Base-by-base conservation (phyloP, 2,113 vertebrate species). In the Toxostoma redivivum region DNA sequence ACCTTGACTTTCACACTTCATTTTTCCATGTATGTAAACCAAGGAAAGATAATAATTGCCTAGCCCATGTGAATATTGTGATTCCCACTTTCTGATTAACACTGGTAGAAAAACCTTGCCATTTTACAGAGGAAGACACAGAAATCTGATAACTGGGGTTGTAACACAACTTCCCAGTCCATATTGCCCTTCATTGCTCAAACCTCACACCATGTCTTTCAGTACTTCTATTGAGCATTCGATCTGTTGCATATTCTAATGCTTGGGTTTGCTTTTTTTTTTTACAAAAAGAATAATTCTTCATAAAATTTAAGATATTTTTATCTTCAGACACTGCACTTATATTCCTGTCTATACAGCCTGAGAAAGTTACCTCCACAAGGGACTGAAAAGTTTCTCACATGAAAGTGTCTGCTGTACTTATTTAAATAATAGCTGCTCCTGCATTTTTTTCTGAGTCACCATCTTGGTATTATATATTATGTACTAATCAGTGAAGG, bases 11-110 rank as follows among this genome's bases (percentile, higher is more conserved):
- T 96, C 89, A 91, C 73, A 94, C 77, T 89, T 89, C 15, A 28
- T 78, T 94, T 89, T 95, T 77, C 38, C 51, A 58, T 30, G 76
- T 77, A 80, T 88, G 45, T 54, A 88, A 91, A 86, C 28, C 62
- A 92, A 57, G 38, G 30, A 51, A 82, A 85, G 74, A 93, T 80
- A 79, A 85, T 90, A 90, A 90, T 67, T 93, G 66, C 48, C 88
- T 76, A 92, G 44, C 47, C n/a, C 37, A 38, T 33, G 42, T 66
- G 56, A 92, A 66, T 86, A 70, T 22, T 70, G 53, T 79, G 66
- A 86, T 80, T 90, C 19, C 19, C 84, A 86, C 51, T 58, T 95
- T 96, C 81, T 89, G 56, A 81, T 81, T 81, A 89, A 92, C 77
- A 56, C 5, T 25, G 45, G 56, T 64, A 67, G 33, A 79, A 87